Evolutionary conservation across 1,140 invertebrate species (phyloP), one percentile per base, ranked within the genome.

Genomic region (Cotesia chilonis): DNA sequence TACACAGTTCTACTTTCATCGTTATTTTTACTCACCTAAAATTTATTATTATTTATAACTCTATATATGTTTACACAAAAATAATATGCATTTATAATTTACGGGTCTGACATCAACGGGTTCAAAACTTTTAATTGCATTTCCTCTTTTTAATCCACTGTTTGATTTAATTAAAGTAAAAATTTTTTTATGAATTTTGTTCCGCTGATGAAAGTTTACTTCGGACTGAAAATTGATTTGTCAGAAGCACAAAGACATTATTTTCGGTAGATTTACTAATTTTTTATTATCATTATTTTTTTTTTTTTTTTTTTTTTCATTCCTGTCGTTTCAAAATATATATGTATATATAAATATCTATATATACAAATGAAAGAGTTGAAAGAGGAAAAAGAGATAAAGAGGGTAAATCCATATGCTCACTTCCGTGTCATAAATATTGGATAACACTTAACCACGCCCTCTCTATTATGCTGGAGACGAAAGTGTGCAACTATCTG

Each of bases 391-490:
- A 47, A 47, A 47, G 41, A 47, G 7, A 59, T 20, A 59, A 28
- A 10, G 20, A 10, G 20, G 9, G 14, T 28, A 59, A 59, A 59
- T 59, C 57, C 57, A 59, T 59, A 59, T 59, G 57, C 57, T 59
- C 57, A 59, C 57, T 59, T 59, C 57, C 57, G 57, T 59, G 17
- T 20, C 57, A 59, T 59, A 59, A 59, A 59, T 59, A 59, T 59
- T 59, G 57, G 57, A 59, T 59, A 20, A 59, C 57, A 59, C 57
- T 59, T 59, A 59, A 59, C 57, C 57, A 59, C 57, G 57, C 57
- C 57, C 57, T 59, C 57, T 28, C 57, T 59, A 59, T 59, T 59
- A 59, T 59, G 20, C 57, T 35, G 57, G n/a, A 28, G 57, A 47
- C 41, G 41, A 59, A 59, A 59, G 57, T 59, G 57, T 59, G 57